phyloP scores from a whole-genome alignment of 2,797 vertebrate species.

The Macrochelys suwanniensis region DNA sequence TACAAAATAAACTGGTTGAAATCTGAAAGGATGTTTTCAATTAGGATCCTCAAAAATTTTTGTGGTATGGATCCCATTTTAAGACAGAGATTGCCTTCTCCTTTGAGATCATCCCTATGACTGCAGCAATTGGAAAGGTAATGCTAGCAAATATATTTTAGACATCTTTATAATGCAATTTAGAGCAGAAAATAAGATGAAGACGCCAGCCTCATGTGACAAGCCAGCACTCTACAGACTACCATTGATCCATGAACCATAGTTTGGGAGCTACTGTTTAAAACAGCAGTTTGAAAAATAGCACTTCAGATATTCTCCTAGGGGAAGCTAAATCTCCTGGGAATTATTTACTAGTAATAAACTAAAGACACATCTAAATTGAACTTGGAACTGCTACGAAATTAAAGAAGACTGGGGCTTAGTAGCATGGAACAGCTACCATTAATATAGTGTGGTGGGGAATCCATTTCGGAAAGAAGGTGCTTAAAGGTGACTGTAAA shows the following conservation, averaged over 20 bases:
- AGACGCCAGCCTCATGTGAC: neutral
- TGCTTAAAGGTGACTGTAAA: neutral
- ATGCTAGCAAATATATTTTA: neutral
- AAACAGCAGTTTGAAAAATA: neutral
- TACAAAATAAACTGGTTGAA: neutral
- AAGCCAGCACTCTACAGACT: neutral
- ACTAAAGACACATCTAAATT: neutral
- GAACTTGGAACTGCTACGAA: neutral
- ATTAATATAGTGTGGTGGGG: neutral
- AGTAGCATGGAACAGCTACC: neutral
- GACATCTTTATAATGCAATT: neutral
- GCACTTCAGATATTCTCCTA: neutral
- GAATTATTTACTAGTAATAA: neutral
- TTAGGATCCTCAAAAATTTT: neutral
- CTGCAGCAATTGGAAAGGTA: neutral
- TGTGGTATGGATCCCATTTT: neutral
- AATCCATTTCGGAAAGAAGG: neutral
- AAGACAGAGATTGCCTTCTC: neutral
- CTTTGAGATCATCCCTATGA: neutral
- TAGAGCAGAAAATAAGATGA: neutral
- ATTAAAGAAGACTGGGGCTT: neutral
- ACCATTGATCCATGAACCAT: neutral
- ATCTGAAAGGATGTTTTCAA: neutral
- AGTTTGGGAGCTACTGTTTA: neutral
- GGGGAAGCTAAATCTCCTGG: fast-evolving